These are phyloP conservation scores for Mythimna loreyi DNA, from an alignment of 2,888 invertebrate species.

Conservation along the genomic window DNA sequence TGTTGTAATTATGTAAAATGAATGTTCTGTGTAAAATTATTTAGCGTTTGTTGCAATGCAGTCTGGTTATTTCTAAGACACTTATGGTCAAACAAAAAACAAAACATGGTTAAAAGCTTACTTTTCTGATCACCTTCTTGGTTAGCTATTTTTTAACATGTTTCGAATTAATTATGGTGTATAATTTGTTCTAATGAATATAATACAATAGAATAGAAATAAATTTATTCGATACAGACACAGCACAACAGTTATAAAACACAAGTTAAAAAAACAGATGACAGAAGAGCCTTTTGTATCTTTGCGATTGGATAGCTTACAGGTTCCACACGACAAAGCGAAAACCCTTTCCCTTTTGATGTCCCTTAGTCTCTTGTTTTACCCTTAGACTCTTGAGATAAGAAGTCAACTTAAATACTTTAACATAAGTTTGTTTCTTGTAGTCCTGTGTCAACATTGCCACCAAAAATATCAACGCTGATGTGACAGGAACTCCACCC, in stretches of 20 bases:
- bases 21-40: conserved; percentile 29
- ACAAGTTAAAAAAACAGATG: too few species aligned
- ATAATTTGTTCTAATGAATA: not conserved
- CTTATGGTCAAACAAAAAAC: not conserved
- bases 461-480: not conserved
- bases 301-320: too few species aligned
- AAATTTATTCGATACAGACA: too few species aligned
- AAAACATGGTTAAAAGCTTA: not conserved
- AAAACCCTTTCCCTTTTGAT: too few species aligned
- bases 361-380: not conserved
- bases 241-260: too few species aligned
- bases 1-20: conserved; percentile 38
- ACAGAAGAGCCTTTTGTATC: not conserved
- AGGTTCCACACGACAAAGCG: not conserved
- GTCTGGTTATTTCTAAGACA: not conserved
- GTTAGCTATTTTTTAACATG: not conserved
- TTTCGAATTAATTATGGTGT: not conserved
- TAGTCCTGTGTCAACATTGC: not conserved
- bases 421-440: not conserved
- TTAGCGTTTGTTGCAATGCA: conserved; percentile 22
- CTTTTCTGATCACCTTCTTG: not conserved
- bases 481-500: not conserved
- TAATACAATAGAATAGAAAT: too few species aligned
- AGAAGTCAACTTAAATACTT: not conserved
- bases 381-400: not conserved